Percentiles rank a stretch among this genome's conserved stretches.
Conservation (phyloP, 2,113 vertebrate species). For the Synchiropus splendidus region DNA sequence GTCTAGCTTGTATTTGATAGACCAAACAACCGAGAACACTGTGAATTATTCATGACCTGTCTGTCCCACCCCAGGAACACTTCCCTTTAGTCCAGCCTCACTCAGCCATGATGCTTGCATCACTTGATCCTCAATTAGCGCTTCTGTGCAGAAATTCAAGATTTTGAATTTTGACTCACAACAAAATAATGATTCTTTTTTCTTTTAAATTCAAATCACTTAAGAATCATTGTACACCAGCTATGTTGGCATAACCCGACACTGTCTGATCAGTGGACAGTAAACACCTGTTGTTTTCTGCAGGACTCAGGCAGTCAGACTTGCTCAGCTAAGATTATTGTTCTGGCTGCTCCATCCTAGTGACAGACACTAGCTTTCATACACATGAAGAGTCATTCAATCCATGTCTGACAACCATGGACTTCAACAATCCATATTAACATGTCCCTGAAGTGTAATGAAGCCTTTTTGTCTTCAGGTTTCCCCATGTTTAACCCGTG, state of each 20-base stretch:
- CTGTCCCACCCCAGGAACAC: slow-evolving; percentile 6
- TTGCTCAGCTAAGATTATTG: background rate
- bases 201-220: no score
- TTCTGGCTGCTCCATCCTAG: slow-evolving; percentile 5
- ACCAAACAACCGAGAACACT: slow-evolving; percentile 1
- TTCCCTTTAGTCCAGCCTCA: slow-evolving; percentile 2
- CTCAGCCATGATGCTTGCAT: slow-evolving; percentile 18
- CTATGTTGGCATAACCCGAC: no score
- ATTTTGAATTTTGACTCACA: no score
- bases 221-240: no score
- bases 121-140: slow-evolving; percentile 6
- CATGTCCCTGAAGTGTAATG: no score
- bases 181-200: no score
- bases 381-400: slow-evolving; percentile 1
- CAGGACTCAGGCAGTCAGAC: background rate
- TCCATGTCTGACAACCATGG: slow-evolving; percentile 9
- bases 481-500: no score
- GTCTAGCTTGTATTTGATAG: no score
- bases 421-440: slow-evolving; percentile 2
- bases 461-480: background rate
- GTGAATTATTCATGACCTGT: slow-evolving; percentile 39
- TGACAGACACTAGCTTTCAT: background rate
- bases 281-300: background rate
- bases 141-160: background rate
- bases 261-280: background rate